Evolutionary conservation across 2,888 invertebrate genomes (phyloP), one percentile per base, ranked within the genome.

Genomic region (Amphimallon solstitiale): DNA sequence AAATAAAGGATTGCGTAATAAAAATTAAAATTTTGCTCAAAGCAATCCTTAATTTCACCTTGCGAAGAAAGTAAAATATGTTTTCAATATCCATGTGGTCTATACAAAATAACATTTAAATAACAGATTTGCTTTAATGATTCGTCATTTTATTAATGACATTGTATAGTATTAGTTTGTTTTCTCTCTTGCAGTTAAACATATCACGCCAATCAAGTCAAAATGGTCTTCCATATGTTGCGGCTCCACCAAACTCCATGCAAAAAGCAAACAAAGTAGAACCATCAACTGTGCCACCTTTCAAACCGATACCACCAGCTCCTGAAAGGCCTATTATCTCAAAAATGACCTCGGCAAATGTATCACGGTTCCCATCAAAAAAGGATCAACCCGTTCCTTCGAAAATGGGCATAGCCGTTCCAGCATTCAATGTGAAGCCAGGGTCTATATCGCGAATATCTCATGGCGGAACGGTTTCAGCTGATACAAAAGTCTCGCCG

Each of bases 221-320:
- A 40, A 54, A 54, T 9, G 3, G 21, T 9, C n/a, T 21, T 14
- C n/a, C 48, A 10, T n/a, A 21, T 3, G 29, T 10, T 17, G 4
- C n/a, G 21, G 48, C n/a, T 3, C 48, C 23, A 1, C 40, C 54
- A 5, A 6, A 9, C 6, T 29, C 29, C 29, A 9, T 12, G 12
- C 12, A n/a, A 43, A 45, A 59, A 19, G 21, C 29, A 6, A 29
- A 14, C 15, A 49, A 51, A 43, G 9, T 38, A 23, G 38, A 49
- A 23, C 7, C 49, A 2, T 29, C 46, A 17, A 87, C 87, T 6
- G 88, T 94, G 6, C 94, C 94, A 34, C 89, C 92, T 0, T 94
- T 94, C 81, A 91, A 87, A 77, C 93, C 93, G 0, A 85, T 93
- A 70, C 92, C 93, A 45, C 87, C 90, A 19, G 88, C 87, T 5